These are phyloP conservation scores for Lobophora halterata DNA, from an alignment of 2,888 invertebrate genomes.

Conservation along the genomic window DNA sequence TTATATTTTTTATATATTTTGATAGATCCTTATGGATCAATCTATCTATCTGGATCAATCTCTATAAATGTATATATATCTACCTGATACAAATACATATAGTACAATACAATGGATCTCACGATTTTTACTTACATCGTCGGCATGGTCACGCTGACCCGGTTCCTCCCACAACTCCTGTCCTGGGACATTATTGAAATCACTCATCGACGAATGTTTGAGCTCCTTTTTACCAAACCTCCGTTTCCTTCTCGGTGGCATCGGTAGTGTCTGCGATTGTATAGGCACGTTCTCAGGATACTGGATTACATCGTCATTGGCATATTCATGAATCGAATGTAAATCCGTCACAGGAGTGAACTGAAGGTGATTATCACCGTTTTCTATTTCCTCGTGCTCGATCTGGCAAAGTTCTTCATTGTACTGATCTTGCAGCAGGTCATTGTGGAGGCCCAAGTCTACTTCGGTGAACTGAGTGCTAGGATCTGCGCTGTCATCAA, in stretches of 20 bases:
- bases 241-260: conserved; percentile 71
- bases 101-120: conserved; percentile 23
- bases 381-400: conserved; percentile 44
- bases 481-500: conserved; percentile 65
- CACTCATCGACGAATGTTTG: conserved; percentile 62
- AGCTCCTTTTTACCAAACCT: conserved; percentile 52
- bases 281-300: conserved; percentile 75
- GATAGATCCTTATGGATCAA: too few species aligned
- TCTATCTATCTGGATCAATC: too few species aligned
- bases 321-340: conserved; percentile 69
- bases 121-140: conserved; percentile 61
- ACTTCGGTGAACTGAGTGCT: conserved; percentile 72
- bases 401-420: conserved; percentile 35
- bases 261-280: conserved; percentile 69
- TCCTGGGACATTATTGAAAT: conserved; percentile 51
- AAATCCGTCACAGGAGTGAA: conserved; percentile 57
- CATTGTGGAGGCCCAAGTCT: conserved; percentile 70
- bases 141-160: conserved; percentile 47
- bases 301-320: conserved; percentile 75
- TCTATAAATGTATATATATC: too few species aligned
- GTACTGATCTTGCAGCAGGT: conserved; percentile 60
- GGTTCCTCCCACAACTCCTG: conserved; percentile 55
- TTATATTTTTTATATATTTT: too few species aligned
- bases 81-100: too few species aligned
- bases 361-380: conserved; percentile 59